These are phyloP conservation scores for Pygoscelis antarcticus DNA, from an alignment of 2,113 vertebrate species.

Conservation along the genomic window DNA sequence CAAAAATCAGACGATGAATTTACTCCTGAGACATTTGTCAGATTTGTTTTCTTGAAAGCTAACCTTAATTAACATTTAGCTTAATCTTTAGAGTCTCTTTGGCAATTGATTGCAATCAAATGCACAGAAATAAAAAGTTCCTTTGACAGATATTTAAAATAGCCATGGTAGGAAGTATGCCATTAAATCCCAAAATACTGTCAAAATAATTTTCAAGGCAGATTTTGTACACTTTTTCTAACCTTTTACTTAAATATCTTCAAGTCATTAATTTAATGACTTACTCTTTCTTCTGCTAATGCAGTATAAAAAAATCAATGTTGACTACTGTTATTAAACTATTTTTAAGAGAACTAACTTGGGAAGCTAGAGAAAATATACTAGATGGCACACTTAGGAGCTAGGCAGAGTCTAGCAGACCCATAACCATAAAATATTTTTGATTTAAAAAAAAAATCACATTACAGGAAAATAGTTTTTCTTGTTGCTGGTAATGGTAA, in stretches of 20 bases:
- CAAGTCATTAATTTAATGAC: neutral
- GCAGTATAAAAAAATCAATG: neutral
- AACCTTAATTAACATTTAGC: slow-evolving; percentile 48
- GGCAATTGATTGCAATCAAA: slow-evolving; percentile 20
- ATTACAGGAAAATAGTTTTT: neutral
- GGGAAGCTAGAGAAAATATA: neutral
- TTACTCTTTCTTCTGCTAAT: neutral
- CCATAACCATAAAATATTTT: neutral
- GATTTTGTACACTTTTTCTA: neutral
- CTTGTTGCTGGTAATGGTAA: neutral
- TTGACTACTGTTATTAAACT: neutral
- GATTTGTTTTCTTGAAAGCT: neutral
- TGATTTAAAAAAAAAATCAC: neutral
- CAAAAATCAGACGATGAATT: slow-evolving; percentile 29
- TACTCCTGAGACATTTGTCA: slow-evolving; percentile 12
- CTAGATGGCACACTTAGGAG: neutral
- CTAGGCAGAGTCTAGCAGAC: neutral
- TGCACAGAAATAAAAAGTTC: neutral
- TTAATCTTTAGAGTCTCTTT: slow-evolving; percentile 34
- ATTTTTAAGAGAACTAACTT: neutral
- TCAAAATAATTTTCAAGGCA: neutral
- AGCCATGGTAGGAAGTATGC: neutral
- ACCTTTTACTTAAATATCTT: neutral
- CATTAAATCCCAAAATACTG: neutral
- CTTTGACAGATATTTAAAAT: neutral